Evolutionary conservation across 2,113 vertebrate species (phyloP).

Genomic region (Copsychus sechellarum): DNA sequence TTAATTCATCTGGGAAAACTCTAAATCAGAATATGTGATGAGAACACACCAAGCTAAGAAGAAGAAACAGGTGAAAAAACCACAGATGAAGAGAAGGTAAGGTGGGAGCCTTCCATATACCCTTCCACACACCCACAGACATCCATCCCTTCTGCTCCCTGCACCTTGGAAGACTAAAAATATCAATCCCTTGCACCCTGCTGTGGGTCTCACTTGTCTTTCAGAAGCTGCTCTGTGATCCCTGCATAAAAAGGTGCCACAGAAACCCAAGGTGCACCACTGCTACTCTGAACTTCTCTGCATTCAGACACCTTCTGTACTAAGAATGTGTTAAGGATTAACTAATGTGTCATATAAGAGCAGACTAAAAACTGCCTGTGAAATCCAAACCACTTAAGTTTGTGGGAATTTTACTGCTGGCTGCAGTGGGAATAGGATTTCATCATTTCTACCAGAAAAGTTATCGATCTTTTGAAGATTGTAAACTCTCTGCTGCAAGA

Average conservation of each 20-base stretch:
- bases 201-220: background rate
- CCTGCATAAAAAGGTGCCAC: background rate
- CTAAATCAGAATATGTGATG: background rate
- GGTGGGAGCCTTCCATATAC: background rate
- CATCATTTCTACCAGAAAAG: background rate
- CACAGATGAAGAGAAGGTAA: background rate
- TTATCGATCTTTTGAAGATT: background rate
- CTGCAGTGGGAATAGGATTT: background rate
- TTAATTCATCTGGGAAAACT: background rate
- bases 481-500: background rate
- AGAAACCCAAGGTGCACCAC: background rate
- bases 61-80: background rate
- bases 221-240: background rate
- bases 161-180: background rate
- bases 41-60: background rate
- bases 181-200: background rate
- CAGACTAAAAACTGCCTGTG: background rate
- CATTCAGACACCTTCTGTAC: background rate
- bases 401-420: slow-evolving; percentile 14
- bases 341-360: background rate
- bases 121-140: background rate
- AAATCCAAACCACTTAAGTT: background rate
- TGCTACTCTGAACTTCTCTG: background rate
- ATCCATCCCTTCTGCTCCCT: background rate
- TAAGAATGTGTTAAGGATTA: background rate